phyloP scores from a whole-genome alignment of 1,140 invertebrate species.

The Macrocentrus cingulum region DNA sequence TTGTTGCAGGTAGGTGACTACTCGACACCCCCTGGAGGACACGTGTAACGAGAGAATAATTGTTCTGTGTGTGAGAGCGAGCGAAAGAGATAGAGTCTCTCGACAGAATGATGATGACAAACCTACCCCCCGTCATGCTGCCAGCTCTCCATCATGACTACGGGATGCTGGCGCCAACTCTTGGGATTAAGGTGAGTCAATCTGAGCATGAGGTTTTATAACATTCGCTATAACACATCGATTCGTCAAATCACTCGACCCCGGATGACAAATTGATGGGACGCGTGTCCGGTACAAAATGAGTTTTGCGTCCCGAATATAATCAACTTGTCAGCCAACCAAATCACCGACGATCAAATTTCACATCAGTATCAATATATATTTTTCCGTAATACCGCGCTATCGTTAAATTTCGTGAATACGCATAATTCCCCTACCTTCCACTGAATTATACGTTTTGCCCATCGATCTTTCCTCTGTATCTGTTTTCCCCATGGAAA shows the following conservation, averaged over 20 bases:
- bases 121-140: conserved; percentile 58
- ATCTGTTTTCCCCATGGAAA: conserved; percentile 26
- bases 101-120: conserved; percentile 60
- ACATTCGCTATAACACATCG: not conserved
- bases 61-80: no score
- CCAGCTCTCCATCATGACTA: conserved; percentile 55
- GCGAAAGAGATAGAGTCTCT: conserved; percentile 16
- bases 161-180: conserved; percentile 54
- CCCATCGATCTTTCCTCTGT: conserved; percentile 9
- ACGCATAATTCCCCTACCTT: not conserved
- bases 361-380: no score
- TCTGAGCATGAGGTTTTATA: not conserved
- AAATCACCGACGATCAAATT: no score
- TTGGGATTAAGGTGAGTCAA: conserved; percentile 56
- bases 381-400: no score
- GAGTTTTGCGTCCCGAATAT: no score
- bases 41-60: conserved; percentile 21
- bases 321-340: no score
- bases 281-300: no score
- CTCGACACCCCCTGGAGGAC: conserved; percentile 42
- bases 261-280: not conserved
- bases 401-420: not conserved
- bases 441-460: not conserved
- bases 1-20: conserved; percentile 58
- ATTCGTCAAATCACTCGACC: no score